Conservation (phyloP, 2,797 vertebrate genomes). For the Epinephelus coioides region DNA sequence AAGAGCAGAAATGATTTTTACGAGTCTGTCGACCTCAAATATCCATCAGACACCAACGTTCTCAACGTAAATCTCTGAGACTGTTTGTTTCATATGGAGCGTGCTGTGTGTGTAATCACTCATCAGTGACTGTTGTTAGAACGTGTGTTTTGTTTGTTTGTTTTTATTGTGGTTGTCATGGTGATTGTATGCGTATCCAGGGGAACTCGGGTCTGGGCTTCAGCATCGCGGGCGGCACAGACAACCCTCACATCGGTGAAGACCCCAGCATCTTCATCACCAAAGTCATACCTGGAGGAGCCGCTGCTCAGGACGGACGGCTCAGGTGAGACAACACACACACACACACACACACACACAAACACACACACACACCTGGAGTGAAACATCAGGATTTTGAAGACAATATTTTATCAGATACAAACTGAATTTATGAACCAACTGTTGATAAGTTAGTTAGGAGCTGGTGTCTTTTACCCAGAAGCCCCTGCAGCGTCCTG, state of each 20-base stretch:
- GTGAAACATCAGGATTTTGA: no score
- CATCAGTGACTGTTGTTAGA: not conserved
- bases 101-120: no score
- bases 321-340: constrained; percentile 87
- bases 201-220: constrained; percentile 98
- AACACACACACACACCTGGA: no score
- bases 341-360: not conserved
- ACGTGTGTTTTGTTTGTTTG: not conserved
- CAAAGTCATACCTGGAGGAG: constrained; percentile 96
- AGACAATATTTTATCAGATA: no score
- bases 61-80: no score
- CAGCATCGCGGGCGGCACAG: constrained; percentile 96
- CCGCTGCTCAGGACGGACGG: constrained; percentile 95
- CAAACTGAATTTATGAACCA: no score
- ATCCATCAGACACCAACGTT: no score
- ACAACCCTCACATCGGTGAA: constrained; percentile 98
- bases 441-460: no score
- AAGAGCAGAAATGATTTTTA: not conserved
- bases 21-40: not conserved
- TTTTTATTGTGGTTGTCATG: not conserved
- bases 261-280: constrained; percentile 99
- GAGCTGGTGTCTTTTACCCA: constrained; percentile 34
- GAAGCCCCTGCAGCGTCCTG: constrained; percentile 7
- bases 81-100: no score
- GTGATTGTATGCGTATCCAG: constrained; percentile 57